A percentile compares a stretch with the other conserved stretches of the same genome.
Conservation (phyloP, 2,113 vertebrate genomes). For the Oncorhynchus nerka region DNA sequence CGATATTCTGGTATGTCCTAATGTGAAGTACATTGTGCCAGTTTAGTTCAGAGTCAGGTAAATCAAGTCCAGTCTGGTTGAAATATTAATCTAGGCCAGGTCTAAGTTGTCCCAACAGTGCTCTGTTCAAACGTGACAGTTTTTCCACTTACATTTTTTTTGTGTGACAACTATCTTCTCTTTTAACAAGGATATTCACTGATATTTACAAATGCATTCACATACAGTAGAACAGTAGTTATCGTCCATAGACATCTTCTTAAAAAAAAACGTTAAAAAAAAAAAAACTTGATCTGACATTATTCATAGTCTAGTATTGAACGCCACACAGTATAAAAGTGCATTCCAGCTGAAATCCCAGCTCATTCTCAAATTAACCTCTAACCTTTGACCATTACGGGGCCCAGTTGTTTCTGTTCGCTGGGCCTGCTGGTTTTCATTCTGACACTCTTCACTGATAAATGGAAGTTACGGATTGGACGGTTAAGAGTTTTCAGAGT, state of each 20-base stretch:
- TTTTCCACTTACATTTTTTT: not conserved
- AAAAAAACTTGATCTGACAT: conserved; percentile 51
- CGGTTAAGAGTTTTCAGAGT: conserved; percentile 2
- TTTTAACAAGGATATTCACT: conserved; percentile 69
- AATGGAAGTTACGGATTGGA: conserved; percentile 34
- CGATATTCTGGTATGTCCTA: conserved; percentile 10
- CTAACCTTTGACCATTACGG: conserved; percentile 41
- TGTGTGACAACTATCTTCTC: conserved; percentile 49
- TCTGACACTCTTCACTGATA: conserved; percentile 17
- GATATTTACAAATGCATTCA: conserved; percentile 74
- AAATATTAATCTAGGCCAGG: conserved; percentile 34
- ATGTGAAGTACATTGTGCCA: conserved; percentile 39
- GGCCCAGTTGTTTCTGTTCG: conserved; percentile 16
- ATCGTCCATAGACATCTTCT: conserved; percentile 50
- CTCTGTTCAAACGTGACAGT: conserved; percentile 50
- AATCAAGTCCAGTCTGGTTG: not conserved
- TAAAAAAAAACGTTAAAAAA: too few relatives aligned
- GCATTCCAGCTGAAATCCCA: conserved; percentile 65
- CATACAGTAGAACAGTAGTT: conserved; percentile 64
- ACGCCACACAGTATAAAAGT: conserved; percentile 74
- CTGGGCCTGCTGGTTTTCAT: conserved; percentile 16
- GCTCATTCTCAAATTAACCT: conserved; percentile 52
- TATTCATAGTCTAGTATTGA: conserved; percentile 60
- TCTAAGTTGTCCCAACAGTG: conserved; percentile 47
- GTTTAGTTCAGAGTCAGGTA: conserved; percentile 5